Evolutionary conservation across 2,113 vertebrate species (phyloP), one percentile per base, ranked within the genome.

Genomic region (Paraplagusia blochii): DNA sequence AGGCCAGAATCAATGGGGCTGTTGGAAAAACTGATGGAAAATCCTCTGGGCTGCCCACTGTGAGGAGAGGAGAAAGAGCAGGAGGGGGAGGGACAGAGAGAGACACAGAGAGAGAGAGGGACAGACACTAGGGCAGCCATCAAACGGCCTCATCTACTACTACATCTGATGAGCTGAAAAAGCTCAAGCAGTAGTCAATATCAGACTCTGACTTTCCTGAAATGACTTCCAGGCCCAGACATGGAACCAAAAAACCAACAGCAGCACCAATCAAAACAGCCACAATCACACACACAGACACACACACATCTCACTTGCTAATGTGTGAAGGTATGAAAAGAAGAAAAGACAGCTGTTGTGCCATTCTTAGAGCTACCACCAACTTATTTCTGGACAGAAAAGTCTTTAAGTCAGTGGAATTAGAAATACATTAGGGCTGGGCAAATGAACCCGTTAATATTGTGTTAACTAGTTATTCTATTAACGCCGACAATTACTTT

Each of bases 1-100:
- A 78, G 63, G 74, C 73, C 57, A 44, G 18, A 77, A 88, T 88
- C 88, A 77, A 87, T 89, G 69, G 58, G 53, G 70, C 82, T 84
- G n/a, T 68, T 86, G 87, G 87, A 88, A 86, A 90, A 88, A 88
- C 83, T 62, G 74, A 86, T 86, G 85, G 84, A 82, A 82, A 84
- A 82, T 29, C 79, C 82, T 79, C 69, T 58, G 42, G 72, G 61
- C n/a, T 29, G 51, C 60, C 68, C 64, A 51, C 62, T 38, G 74
- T 72, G 81, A 64, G 72, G 22, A 29, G 22, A 29, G 22, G 22
- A 29, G 22, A 29, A 29, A 29, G 22, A 29, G 6, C 6, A 6
- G 22, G 22, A 29, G 22, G 22, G 22, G 63, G 71, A 58, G 11
- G 66, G 70, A 55, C 38, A 16, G 48, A 46, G 44, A 38, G 36